Evolutionary conservation across 2,888 invertebrate species (phyloP), one percentile per base, ranked within the genome.

Genomic region (Acanthopleura granulata): DNA sequence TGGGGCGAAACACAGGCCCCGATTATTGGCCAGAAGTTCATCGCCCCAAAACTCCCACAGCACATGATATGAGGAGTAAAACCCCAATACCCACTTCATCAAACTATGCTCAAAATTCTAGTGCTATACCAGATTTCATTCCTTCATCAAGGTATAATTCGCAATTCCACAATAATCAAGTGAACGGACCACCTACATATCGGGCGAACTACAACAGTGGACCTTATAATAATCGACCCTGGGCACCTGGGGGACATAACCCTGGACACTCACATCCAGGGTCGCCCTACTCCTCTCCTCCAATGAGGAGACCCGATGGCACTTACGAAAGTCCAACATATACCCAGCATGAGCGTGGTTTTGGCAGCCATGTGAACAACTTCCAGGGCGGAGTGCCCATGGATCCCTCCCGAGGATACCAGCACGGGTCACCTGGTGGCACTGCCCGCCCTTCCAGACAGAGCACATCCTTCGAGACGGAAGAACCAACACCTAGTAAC

Each of bases 401-500:
- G 61, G 69, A 62, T 62, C 75, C 18, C n/a, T 61, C 22, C 3
- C 14, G 40, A 51, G 66, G 6, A 1, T 61, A 73, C 66, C 66
- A 77, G 74, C 73, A 78, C 76, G 77, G 80, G 76, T 83, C 84
- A 49, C 82, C 82, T 22, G 79, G 81, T 75, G 83, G 83, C 74
- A 82, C 83, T 66, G 85, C 84, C 62, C 84, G 85, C 73, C 84
- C 84, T 29, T 81, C 82, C 11, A 77, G 83, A 86, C 93, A 93
- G 83, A 92, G 92, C 66, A 93, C 93, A n/a, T 93, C 93, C 76
- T 93, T 93, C 83, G 93, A 93, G 81, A 92, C 92, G 77, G 93
- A 93, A 80, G 92, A 93, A 76, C 93, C 93, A 22, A 91, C 81
- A 40, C 87, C 89, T 9, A 85, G 86, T 77, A 86, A 86, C 78